Evolutionary conservation across 2,888 invertebrate species (phyloP), one percentile per base, ranked within the genome.

Genomic region (Nomada fucata): DNA sequence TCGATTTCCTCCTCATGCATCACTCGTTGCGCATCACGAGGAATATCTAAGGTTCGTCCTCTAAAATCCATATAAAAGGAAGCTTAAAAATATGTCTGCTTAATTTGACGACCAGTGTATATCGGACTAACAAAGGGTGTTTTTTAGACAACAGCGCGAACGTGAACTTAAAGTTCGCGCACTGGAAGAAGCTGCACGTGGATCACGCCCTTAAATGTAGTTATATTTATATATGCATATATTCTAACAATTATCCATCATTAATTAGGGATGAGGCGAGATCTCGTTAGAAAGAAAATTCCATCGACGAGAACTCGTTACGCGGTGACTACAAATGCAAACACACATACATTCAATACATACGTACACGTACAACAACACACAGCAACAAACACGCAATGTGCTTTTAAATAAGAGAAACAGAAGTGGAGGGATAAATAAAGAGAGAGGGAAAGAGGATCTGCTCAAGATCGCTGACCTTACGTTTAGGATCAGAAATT

Each of bases 151-250:
- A 95, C 97, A 97, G 94, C 96, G 97, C 89, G 97, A 97, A 92
- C 95, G 97, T 88, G 97, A 97, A 94, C 95, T 97, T 91, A 97
- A 97, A 95, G 97, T 97, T 92, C 96, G 97, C 92, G 97, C 97
- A 87, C 95, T 97, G 90, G 97, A 97, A 94, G 97, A 97, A 94
- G 97, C 97, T 86, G 97, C 97, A 87, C 95, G 97, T 92, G 97
- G 96, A 91, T 95, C 96, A 88, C 94, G 96, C 92, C 94, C 94
- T 90, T 95, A 94, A 94, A 84, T 79, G 89, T 88, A 88, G 89
- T 85, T 89, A 77, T 87, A 87, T 89, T 86, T 83, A 85, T 88
- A 67, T 61, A 65, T 72, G 29, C 18, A 55, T 55, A 23, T 44
- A 84, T 85, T 84, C 71, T 88, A 89, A 86, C 77, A 72, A 88